Evolutionary conservation across 2,113 vertebrate genomes (phyloP).

Genomic region (Malurus cyaneus): DNA sequence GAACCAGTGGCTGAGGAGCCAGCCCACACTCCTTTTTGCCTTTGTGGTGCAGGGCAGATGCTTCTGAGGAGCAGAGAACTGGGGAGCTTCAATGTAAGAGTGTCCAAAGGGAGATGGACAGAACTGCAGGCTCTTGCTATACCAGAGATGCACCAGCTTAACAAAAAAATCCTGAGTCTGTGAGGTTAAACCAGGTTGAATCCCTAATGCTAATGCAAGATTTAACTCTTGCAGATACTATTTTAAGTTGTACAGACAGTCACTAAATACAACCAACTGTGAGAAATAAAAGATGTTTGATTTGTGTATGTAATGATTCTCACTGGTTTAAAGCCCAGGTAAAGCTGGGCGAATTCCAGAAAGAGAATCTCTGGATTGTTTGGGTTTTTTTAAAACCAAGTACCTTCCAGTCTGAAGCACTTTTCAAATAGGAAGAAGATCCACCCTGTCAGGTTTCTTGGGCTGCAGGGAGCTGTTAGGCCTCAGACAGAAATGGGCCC

Average conservation of each 20-base stretch:
- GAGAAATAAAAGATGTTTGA: background rate
- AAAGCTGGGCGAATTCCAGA: background rate
- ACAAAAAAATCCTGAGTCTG: background rate
- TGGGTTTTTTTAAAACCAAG: background rate
- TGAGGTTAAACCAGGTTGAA: background rate
- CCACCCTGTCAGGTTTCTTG: background rate
- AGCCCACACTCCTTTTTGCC: background rate
- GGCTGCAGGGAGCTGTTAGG: conserved; percentile 13
- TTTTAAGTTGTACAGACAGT: background rate
- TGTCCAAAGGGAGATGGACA: background rate
- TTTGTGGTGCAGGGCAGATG: background rate
- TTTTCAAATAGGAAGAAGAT: background rate
- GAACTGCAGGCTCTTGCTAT: background rate
- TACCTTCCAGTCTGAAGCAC: background rate
- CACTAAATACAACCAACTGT: background rate
- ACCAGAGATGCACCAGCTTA: background rate
- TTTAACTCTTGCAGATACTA: background rate
- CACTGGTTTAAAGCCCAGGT: background rate
- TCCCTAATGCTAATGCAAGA: background rate
- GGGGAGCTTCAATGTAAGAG: background rate
- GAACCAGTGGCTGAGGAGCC: background rate
- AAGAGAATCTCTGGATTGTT: background rate
- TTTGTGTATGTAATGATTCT: background rate
- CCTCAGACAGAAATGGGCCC: conserved; percentile 4
- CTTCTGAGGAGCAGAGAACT: background rate